These are phyloP conservation scores for Myoxocephalus aenaeus DNA, from an alignment of 2,797 vertebrate species.

Conservation along the genomic window DNA sequence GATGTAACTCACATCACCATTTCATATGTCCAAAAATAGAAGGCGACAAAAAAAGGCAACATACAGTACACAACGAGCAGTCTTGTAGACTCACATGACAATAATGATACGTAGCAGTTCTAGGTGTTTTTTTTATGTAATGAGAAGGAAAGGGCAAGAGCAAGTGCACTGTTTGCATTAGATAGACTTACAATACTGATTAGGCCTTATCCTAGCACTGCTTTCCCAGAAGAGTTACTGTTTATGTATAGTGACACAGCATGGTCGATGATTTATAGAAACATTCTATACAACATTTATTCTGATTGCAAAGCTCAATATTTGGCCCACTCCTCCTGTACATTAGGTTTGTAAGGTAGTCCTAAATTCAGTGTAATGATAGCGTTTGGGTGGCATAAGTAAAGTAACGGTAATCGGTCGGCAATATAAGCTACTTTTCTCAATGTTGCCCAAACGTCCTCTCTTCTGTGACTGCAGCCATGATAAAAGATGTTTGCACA, in stretches of 20 bases:
- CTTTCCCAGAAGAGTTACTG: conserved; percentile 38
- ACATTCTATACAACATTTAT: conserved; percentile 53
- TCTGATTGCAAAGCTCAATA: conserved; percentile 55
- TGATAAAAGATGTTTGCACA: conserved; percentile 32
- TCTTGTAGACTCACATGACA: conserved; percentile 64
- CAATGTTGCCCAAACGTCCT: conserved; percentile 27
- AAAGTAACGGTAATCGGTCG: conserved; percentile 11
- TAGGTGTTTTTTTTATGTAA: conserved; percentile 55
- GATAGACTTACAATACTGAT: conserved; percentile 73
- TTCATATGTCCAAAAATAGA: conserved; percentile 65
- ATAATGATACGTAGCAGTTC: conserved; percentile 61
- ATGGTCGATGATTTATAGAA: conserved; percentile 34
- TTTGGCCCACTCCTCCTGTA: conserved; percentile 65
- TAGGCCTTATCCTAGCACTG: conserved; percentile 50
- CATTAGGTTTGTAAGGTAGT: conserved; percentile 43
- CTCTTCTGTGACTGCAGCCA: conserved; percentile 29
- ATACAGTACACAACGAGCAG: conserved; percentile 78
- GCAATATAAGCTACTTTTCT: conserved; percentile 26
- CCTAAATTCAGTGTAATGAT: conserved; percentile 67
- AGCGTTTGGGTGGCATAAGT: conserved; percentile 22
- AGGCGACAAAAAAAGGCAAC: conserved; percentile 56
- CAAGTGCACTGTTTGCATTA: conserved; percentile 67
- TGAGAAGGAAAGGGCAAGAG: conserved; percentile 50
- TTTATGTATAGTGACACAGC: conserved; percentile 43
- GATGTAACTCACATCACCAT: conserved; percentile 66